Evolutionary conservation across 2,797 vertebrate species (phyloP).

Genomic region (Rousettus madagascariensis): DNA sequence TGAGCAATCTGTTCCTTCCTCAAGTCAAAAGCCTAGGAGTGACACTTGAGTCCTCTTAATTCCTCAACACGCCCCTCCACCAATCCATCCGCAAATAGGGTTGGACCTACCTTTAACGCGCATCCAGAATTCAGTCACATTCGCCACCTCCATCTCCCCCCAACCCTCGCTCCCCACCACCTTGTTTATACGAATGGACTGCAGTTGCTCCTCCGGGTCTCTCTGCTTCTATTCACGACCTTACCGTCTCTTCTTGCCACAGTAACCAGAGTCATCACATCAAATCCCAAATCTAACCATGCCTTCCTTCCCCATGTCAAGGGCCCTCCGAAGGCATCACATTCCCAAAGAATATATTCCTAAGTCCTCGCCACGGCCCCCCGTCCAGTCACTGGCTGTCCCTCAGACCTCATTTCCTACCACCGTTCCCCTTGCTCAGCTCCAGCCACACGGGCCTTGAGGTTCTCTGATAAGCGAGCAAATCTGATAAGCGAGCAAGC

Average conservation of each 20-base stretch:
- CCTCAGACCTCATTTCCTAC: background rate
- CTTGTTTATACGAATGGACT: background rate
- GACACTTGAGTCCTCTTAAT: background rate
- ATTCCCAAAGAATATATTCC: background rate
- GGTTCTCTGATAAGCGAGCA: background rate
- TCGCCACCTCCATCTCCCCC: background rate
- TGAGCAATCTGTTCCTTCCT: background rate
- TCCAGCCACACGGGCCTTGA: background rate
- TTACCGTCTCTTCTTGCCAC: background rate
- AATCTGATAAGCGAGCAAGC: background rate
- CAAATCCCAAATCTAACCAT: background rate
- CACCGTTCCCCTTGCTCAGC: background rate
- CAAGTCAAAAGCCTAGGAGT: background rate
- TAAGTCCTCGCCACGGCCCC: fast-evolving
- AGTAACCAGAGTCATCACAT: background rate
- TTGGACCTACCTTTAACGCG: background rate
- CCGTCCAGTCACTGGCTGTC: background rate
- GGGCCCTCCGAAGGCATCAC: background rate
- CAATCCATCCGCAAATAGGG: background rate
- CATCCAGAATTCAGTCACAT: background rate
- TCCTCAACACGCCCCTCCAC: background rate
- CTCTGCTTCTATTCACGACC: background rate
- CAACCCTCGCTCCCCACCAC: fast-evolving
- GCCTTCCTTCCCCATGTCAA: too few species aligned
- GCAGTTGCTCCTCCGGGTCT: background rate